Evolutionary conservation across 30 jellyfish, hydroid and myxozoan species (phyloP), one percentile per base, ranked within the genome.

Genomic region (Aurelia sp.): DNA sequence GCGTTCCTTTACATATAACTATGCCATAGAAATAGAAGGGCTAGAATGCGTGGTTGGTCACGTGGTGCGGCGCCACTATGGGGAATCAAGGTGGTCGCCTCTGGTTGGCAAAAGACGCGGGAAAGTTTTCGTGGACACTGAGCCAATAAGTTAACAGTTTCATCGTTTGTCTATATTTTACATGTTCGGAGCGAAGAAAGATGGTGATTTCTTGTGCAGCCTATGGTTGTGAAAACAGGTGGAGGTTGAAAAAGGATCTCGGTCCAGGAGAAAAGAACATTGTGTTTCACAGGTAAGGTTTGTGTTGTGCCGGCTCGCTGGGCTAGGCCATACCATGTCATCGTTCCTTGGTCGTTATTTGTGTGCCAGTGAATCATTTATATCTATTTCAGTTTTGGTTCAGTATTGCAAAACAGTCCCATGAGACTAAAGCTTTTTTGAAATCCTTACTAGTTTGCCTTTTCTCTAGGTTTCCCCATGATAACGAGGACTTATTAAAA

Each of bases 201-300:
- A 76, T 76, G 88, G 82, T 76, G 22, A 53, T 76, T 2, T 76
- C 88, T 33, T 76, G 88, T 52, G 57, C 88, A 6, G 88, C 88
- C 18, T 76, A 10, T 16, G 88, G 78, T 24, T 76, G 81, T 61
- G 63, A 76, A 27, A 76, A 76, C 30, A 57, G 88, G 22, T 59
- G 78, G 61, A 48, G 19, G 30, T 24, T 48, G 33, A 76, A 76
- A 59, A 76, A 53, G 40, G 88, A 76, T 12, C 88, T 57, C 40
- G 60, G 17, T 18, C 60, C 57, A 18, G 81, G 88, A 17, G 81
- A 58, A 20, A 63, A 59, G 52, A 35, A 78, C 65, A 38, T 58
- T 20, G 17, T 33, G 52, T 57, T 20, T 78, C 9, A 78, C 79
- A 62, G 85, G 85, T 73, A 73, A 73, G 85, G 13, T 73, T 73